Base-by-base conservation (phyloP, 2,888 invertebrate species). In the Ophioninae sp. region DNA sequence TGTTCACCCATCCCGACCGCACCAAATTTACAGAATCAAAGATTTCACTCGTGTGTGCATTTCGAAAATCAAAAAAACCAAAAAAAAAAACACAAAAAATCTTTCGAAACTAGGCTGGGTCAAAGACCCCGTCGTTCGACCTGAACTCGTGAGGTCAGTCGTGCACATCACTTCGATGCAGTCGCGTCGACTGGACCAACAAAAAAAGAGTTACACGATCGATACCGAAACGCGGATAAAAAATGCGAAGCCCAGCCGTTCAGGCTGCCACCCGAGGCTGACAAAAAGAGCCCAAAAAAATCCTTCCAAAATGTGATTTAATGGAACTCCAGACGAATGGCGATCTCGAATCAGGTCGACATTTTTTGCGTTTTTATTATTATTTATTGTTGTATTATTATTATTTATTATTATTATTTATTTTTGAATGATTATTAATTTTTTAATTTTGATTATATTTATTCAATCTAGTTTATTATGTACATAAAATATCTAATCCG, bases 201-300 rank as follows among this genome's bases (percentile, higher is more conserved):
- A 75, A 79, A 79, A 79, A 85, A 77, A 83, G 67, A 44, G 74
- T 61, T 23, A 39, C n/a, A 44, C 39, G 21, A 41, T 41, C 62
- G 50, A 20, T 50, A 72, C 82, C 79, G 50, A 50, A 50, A 17
- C 50, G 50, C 23, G 69, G 80, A 21, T 81, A 64, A 79, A 69
- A 76, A 79, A 39, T 62, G 62, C 23, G 57, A 59, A 20, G 65
- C 65, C 69, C 64, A 76, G 17, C 50, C 23, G n/a, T n/a, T 30
- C 17, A 50, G 50, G 50, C 50, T 50, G 50, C 50, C 50, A 13
- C 50, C 5, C 50, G 50, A 50, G 50, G 17, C 3, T 50, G 50
- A 17, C 30, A 50, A 17, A 50, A 50, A 50, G 17, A 17, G 17
- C 10, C 1, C 50, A 13, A 50, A 50, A 50, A 50, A 50, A 17